Conservation (phyloP, 2,888 invertebrate genomes). For the Platycheirus rosarum region DNA sequence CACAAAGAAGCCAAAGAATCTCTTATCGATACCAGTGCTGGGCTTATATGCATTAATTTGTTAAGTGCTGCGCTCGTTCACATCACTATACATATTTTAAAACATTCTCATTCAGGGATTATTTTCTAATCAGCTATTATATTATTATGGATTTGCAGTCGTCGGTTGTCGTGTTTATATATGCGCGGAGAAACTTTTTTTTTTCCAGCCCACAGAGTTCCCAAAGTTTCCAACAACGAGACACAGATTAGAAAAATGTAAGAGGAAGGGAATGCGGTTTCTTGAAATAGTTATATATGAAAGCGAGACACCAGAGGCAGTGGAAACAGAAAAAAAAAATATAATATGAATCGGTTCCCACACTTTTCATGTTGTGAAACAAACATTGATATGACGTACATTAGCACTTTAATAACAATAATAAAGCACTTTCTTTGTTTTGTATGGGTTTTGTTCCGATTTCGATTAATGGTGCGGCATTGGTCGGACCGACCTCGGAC, state of each 20-base stretch:
- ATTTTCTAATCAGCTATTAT: constrained; percentile 70
- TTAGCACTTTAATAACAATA: constrained; percentile 56
- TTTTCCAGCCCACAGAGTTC: constrained; percentile 45
- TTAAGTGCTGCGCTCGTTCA: constrained; percentile 59
- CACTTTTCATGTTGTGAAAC: constrained; percentile 67
- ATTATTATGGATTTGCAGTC: constrained; percentile 63
- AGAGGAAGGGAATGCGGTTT: constrained; percentile 72
- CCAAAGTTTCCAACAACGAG: constrained; percentile 52
- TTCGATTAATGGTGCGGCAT: constrained; percentile 43
- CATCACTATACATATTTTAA: constrained; percentile 32
- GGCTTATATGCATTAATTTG: constrained; percentile 65
- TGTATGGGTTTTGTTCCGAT: constrained; percentile 59
- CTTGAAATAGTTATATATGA: constrained; percentile 58
- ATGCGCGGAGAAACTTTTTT: constrained; percentile 43
- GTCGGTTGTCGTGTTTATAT: constrained; percentile 16
- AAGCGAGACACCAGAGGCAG: constrained; percentile 35
- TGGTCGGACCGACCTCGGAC: neutral
- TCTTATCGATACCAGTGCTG: constrained; percentile 55
- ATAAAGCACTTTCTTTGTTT: constrained; percentile 65
- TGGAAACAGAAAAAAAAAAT: constrained; percentile 64
- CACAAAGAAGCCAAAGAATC: constrained; percentile 58
- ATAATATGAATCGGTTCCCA: constrained; percentile 68
- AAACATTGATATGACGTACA: constrained; percentile 64
- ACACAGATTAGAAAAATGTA: constrained; percentile 62
- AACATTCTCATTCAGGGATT: constrained; percentile 70